Percentiles rank a stretch among this genome's conserved stretches.
Evolutionary conservation across 2,113 vertebrate species (phyloP).

Genomic region (Pongo pygmaeus): DNA sequence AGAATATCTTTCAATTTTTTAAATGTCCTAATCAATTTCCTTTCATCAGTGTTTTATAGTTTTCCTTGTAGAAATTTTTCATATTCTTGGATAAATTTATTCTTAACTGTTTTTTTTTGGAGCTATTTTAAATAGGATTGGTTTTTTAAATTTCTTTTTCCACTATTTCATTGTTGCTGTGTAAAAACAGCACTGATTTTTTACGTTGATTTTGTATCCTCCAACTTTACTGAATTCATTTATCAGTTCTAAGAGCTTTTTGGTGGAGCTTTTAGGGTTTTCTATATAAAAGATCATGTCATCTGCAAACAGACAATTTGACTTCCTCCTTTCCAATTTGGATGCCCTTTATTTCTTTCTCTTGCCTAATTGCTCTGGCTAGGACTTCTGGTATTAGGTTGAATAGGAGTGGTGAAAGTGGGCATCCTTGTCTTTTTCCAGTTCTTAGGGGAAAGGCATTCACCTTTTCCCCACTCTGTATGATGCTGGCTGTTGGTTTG

Average conservation of each 20-base stretch:
- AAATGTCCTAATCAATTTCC: background rate
- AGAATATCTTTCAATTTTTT: background rate
- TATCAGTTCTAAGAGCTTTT: background rate
- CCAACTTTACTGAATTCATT: background rate
- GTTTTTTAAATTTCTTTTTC: background rate
- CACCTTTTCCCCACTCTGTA: background rate
- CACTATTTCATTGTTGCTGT: background rate
- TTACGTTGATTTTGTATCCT: background rate
- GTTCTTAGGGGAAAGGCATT: background rate
- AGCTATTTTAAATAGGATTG: background rate
- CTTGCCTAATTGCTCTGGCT: background rate
- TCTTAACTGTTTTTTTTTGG: background rate
- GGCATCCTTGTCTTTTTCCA: background rate
- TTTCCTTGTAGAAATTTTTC: background rate
- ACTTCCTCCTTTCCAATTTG: background rate
- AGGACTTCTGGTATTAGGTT: background rate
- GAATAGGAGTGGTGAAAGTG: background rate
- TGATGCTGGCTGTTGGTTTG: background rate
- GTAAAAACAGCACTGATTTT: background rate
- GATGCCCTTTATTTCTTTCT: background rate
- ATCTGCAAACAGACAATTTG: background rate
- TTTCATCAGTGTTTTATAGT: background rate
- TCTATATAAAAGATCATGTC: background rate
- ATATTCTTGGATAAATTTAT: background rate
- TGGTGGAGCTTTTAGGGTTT: background rate